Percentiles rank a stretch among this genome's conserved stretches.
These are phyloP conservation scores for Rhincodon typus DNA, from an alignment of 2,797 vertebrate species.

Conservation along the genomic window DNA sequence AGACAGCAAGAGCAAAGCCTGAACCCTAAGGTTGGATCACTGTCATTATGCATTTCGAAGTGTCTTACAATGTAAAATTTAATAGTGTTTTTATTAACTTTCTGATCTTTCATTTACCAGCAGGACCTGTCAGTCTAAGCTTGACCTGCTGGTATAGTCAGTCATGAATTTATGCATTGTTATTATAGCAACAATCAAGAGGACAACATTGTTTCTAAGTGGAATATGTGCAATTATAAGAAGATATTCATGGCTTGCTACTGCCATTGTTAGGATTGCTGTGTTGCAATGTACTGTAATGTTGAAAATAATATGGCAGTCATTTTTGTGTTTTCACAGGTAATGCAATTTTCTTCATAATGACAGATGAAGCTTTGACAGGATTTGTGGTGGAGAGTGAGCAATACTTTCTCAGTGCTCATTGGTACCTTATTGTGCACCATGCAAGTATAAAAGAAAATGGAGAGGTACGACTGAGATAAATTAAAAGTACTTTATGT, in stretches of 20 bases:
- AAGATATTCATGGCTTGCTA: not conserved
- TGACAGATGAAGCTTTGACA: not conserved
- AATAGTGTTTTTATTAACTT: not conserved
- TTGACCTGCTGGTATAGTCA: too few relatives aligned
- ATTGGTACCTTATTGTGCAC: not conserved
- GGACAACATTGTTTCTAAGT: not conserved
- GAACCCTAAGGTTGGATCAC: not conserved
- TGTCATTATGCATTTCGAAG: not conserved
- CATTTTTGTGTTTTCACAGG: not conserved
- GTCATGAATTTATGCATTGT: not conserved
- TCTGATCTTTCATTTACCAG: not conserved
- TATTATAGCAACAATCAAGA: not conserved
- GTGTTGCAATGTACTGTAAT: not conserved
- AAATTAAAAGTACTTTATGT: not conserved
- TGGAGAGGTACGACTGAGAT: not conserved
- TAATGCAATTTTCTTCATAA: not conserved
- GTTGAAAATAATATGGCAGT: not conserved
- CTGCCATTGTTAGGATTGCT: not conserved
- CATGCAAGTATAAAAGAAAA: not conserved
- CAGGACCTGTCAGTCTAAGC: not conserved
- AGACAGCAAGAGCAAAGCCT: not conserved
- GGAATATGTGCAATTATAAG: not conserved
- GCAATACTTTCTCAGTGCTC: not conserved
- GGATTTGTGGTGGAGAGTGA: not conserved
- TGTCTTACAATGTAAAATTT: not conserved